Evolutionary conservation across 1,140 invertebrate species (phyloP).

Genomic region (Drosophila fuyamai): DNA sequence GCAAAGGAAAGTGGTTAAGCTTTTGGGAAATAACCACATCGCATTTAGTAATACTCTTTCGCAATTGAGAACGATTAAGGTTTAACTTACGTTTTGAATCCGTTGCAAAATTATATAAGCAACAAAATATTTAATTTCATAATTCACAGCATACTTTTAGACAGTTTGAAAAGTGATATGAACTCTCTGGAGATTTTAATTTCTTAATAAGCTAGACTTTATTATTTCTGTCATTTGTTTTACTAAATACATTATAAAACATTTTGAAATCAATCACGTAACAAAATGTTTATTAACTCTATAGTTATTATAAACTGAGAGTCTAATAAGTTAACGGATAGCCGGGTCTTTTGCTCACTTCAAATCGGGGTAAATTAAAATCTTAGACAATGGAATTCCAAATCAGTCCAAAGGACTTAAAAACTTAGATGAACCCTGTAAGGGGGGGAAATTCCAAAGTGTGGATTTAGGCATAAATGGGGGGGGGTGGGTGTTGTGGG

Average conservation of each 20-base stretch:
- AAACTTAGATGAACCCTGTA: not conserved
- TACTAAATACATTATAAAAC: too few relatives aligned
- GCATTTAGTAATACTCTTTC: not conserved
- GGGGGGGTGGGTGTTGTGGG: not conserved
- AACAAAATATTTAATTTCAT: too few relatives aligned
- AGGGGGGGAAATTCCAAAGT: conserved; percentile 14
- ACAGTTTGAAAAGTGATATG: too few relatives aligned
- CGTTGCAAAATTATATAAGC: too few relatives aligned
- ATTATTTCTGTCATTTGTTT: too few relatives aligned
- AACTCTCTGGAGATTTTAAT: too few relatives aligned
- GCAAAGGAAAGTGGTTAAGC: not conserved
- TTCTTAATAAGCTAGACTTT: too few relatives aligned
- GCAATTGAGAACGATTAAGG: too few relatives aligned
- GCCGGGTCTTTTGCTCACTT: not conserved
- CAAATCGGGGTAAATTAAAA: conserved; percentile 17
- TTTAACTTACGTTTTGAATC: too few relatives aligned
- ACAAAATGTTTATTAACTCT: not conserved
- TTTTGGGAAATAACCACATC: not conserved
- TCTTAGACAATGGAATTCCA: conserved; percentile 10
- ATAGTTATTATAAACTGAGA: not conserved
- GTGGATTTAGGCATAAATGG: not conserved
- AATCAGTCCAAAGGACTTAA: not conserved
- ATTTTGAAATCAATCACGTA: too few relatives aligned
- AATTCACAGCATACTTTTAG: too few relatives aligned
- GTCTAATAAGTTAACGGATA: not conserved